Evolutionary conservation across 2,797 vertebrate species (phyloP), one percentile per base, ranked within the genome.

Genomic region (Falco novaeseelandiae): DNA sequence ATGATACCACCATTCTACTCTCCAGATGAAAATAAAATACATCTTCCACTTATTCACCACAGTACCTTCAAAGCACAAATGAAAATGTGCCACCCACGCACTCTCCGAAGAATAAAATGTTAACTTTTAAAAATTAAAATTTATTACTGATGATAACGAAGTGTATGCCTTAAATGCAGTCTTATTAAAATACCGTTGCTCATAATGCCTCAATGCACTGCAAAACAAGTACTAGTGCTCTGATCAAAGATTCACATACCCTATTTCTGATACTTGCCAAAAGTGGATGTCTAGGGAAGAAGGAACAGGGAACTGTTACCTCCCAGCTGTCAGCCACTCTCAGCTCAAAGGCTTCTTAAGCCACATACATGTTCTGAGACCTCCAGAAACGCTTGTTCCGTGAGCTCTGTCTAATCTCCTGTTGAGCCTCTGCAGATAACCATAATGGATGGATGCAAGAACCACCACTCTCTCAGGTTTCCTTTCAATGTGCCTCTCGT

Each of bases 181-280:
- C 26, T 77, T 49, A 81, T 34, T 55, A 48, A 84, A 92, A 72
- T 12, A 27, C 21, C 19, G 13, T 6, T 26, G 22, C 18, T 77
- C 34, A 4, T 38, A 71, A 69, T 10, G 15, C 19, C 73, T 63
- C 38, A 49, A n/a, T 0, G 0, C 14, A 13, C 1, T 27, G n/a
- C 27, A 8, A 76, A 49, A 76, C 5, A 14, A 38, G 29, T 7
- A 42, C 13, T 11, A 14, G 32, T 26, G 49, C 49, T 72, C 44
- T 18, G n/a, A 66, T 10, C 55, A 12, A 19, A 49, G 63, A 73
- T 6, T 8, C 55, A 40, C 23, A 8, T 14, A 3, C 5, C 30
- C 61, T 14, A 0, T 16, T 46, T 38, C 12, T 48, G 18, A 16
- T 1, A 52, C 15, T 44, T 78, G 52, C 42, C 82, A 59, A 26